These are phyloP conservation scores for Agrochola macilenta DNA, from an alignment of 2,888 invertebrate genomes.

Conservation along the genomic window DNA sequence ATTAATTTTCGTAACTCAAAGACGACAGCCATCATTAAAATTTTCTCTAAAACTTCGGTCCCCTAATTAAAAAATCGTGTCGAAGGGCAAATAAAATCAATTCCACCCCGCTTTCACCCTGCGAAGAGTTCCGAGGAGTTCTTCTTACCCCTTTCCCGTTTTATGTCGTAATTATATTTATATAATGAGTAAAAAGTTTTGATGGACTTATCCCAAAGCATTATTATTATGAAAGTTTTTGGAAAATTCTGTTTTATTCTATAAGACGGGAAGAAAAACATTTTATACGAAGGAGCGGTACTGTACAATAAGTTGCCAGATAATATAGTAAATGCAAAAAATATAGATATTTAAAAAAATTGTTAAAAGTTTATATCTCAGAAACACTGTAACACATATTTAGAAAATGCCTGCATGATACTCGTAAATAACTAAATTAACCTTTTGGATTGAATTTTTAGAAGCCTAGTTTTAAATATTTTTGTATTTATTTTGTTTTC, in stretches of 20 bases:
- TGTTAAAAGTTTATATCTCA: too few species aligned
- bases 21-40: slow-evolving; percentile 73
- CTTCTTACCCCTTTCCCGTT: slow-evolving; percentile 78
- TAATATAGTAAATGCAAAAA: too few species aligned
- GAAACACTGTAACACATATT: too few species aligned
- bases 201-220: slow-evolving; percentile 71
- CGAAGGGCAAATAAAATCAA: slow-evolving; percentile 89
- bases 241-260: slow-evolving; percentile 45
- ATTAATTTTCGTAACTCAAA: slow-evolving; percentile 56
- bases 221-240: slow-evolving; percentile 49
- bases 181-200: slow-evolving; percentile 83
- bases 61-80: slow-evolving; percentile 89
- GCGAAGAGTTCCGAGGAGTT: slow-evolving; percentile 76
- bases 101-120: slow-evolving; percentile 75
- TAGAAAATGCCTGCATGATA: too few species aligned
- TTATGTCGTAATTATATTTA: slow-evolving; percentile 84
- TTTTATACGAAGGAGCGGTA: too few species aligned
- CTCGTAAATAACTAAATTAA: too few species aligned
- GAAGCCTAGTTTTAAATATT: too few species aligned
- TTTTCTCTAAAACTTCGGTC: slow-evolving; percentile 67
- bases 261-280: too few species aligned
- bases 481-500: too few species aligned
- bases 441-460: too few species aligned
- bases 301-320: too few species aligned
- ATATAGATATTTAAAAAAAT: too few species aligned